A percentile compares a stretch with the other conserved stretches of the same genome.
phyloP scores from a whole-genome alignment of 2,888 invertebrate genomes.

The Stegana nigrithorax region DNA sequence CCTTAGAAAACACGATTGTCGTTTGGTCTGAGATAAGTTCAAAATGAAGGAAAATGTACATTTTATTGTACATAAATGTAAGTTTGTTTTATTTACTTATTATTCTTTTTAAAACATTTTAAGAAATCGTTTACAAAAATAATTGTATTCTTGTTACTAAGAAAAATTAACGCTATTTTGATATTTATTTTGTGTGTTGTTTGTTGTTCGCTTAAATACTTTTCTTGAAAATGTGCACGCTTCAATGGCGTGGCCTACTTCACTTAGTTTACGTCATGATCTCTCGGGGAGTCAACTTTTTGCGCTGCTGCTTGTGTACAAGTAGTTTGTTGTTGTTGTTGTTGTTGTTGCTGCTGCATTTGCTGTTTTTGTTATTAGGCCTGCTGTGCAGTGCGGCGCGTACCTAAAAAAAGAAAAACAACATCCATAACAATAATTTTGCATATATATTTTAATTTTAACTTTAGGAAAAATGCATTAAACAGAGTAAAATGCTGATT shows the following conservation, averaged over 20 bases:
- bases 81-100: not conserved
- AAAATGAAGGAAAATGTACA: too few species aligned
- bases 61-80: not conserved
- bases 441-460: not conserved
- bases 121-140: constrained; percentile 10
- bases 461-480: not conserved
- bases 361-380: constrained; percentile 23
- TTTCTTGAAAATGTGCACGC: constrained; percentile 1
- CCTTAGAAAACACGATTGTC: too few species aligned
- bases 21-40: too few species aligned
- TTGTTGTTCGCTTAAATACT: constrained; percentile 27
- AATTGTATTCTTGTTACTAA: constrained; percentile 2
- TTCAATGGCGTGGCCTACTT: too few species aligned
- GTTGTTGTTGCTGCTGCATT: constrained; percentile 11
- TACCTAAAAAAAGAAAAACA: constrained; percentile 26
- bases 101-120: too few species aligned
- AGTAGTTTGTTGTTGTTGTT: too few species aligned
- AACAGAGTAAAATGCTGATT: not conserved
- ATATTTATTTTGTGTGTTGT: not conserved
- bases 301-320: too few species aligned
- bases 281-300: not conserved
- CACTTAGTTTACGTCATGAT: too few species aligned
- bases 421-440: not conserved
- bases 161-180: constrained; percentile 31
- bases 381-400: constrained; percentile 38